A percentile compares a stretch with the other conserved stretches of the same genome.
These are phyloP conservation scores for Microcebus jonahi DNA, from an alignment of 2,113 vertebrate species.

Conservation along the genomic window DNA sequence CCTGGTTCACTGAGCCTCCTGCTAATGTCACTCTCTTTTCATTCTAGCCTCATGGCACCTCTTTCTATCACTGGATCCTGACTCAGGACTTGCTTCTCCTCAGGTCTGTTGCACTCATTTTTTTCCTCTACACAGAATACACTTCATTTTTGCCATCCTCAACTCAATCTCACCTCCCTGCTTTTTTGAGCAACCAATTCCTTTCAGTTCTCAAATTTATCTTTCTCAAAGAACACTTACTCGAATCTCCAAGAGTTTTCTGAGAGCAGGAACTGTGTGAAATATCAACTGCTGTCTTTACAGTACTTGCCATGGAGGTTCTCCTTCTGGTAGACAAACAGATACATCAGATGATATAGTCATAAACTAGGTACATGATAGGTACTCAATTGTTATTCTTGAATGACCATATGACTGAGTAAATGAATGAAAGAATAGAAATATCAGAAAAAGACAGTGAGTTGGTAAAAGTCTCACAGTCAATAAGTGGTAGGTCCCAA, in stretches of 20 bases:
- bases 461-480: background rate
- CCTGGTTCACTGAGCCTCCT: background rate
- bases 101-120: background rate
- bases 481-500: background rate
- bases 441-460: background rate
- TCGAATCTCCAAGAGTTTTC: background rate
- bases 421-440: background rate
- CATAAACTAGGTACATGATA: background rate
- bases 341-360: background rate
- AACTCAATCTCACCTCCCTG: background rate
- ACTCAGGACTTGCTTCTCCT: background rate
- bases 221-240: background rate
- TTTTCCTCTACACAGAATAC: background rate
- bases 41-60: accelerated
- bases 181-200: background rate
- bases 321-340: background rate
- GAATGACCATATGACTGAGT: background rate
- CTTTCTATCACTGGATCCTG: background rate
- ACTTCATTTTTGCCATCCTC: background rate
- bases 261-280: no score
- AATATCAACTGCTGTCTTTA: background rate
- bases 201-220: background rate
- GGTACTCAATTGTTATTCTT: background rate
- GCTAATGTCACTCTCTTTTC: background rate
- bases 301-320: background rate